Evolutionary conservation across 2,888 invertebrate species (phyloP), one percentile per base, ranked within the genome.

Genomic region (Tridacna crocea): DNA sequence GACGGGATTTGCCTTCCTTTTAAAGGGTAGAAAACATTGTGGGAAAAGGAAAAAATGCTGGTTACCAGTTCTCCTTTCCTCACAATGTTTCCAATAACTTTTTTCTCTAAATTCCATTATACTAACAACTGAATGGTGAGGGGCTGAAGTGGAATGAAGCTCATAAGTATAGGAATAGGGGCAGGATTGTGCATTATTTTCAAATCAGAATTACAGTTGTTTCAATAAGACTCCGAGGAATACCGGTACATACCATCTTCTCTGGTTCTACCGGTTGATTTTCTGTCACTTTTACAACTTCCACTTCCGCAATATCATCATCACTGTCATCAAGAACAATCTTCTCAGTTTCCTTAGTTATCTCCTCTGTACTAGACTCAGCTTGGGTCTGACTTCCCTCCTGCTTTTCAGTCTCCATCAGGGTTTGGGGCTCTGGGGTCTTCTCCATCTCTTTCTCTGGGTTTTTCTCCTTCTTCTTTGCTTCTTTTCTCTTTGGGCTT

Each of bases 251-350:
- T 75, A 77, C 75, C 78, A 78, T 55, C 58, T 55, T 75, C 36
- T 63, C 72, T n/a, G 82, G 73, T 48, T 74, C 78, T 15, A 58
- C 26, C 12, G 74, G 76, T n/a, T 76, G 79, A 19, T 19, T 47
- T 11, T 76, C 66, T 19, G 63, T 51, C 61, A 79, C 82, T 60
- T 74, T 79, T 17, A 82, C 58, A 60, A 74, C 24, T 6, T 46
- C 61, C 11, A 73, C 73, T 26, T 73, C 73, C 58, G 58, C 68
- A 60, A 58, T 58, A 0, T 70, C 61, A 1, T 68, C 60, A 19
- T 65, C 66, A 55, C 51, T 68, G 68, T 76, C 76, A 65, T 55
- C 68, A 12, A 78, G 70, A 4, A 73, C 78, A 63, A 78, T 79
- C 51, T 55, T 61, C 73, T 77, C 79, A 19, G 75, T 76, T 22